Evolutionary conservation across 2,888 invertebrate species (phyloP), one percentile per base, ranked within the genome.

Genomic region (Timandra comae): DNA sequence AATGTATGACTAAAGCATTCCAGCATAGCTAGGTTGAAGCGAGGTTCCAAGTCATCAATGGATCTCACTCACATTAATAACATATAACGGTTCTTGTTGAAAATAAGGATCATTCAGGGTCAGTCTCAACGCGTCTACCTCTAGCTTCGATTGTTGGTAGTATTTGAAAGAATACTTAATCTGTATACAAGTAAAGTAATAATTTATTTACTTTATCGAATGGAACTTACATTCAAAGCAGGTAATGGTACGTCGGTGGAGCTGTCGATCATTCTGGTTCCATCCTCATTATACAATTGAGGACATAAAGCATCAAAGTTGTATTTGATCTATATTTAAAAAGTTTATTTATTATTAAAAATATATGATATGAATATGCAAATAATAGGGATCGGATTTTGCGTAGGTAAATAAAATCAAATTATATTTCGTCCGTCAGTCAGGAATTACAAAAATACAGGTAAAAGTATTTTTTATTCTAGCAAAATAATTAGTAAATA

Each of bases 271-370:
- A 80, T 89, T 77, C 68, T 89, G 82, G 60, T 86, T 78, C 71
- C 86, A 53, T 92, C 91, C 63, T 90, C 87, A 64, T 88, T 86
- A 57, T 85, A 87, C 63, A 89, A 79, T 75, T 86, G 86, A 24
- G 91, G 89, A 65, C 91, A 91, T 81, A 92, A 89, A 39, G 89
- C 90, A 30, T 89, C 87, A 73, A 93, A 93, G 69, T 88, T 91
- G 86, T 93, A 93, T 63, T 91, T 92, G 63, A 93, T 92, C 93
- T 93, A 84, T 52, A 73, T 72, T 57, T 30, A 47, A 31, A 49
- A 51, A 46, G 30, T n/a, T 28, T 8, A 30, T 7, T 36, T 43
- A 40, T 21, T 38, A 46, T 42, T 26, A 40, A 39, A 6, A 42
- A 44, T 27, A 29, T 16, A n/a, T n/a, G n/a, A n/a, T n/a, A n/a